Evolutionary conservation across 92 coral and sea anemone species (phyloP), one percentile per base, ranked within the genome.

Genomic region (Zoanthus solanderi): DNA sequence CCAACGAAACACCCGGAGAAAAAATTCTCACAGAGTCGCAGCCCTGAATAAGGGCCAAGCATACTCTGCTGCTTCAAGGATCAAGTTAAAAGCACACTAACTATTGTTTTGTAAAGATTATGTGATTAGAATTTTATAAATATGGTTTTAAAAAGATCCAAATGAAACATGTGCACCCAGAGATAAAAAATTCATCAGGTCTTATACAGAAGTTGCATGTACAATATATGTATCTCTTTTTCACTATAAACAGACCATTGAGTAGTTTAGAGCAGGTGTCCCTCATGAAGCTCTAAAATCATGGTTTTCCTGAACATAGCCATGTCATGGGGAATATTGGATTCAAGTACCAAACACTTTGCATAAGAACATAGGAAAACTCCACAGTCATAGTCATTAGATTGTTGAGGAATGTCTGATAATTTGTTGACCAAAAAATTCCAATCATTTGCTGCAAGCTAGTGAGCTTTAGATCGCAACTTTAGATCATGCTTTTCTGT

Each of bases 341-440:
- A 77, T 74, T 63, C 32, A 31, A 61, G 61, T 13, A 78, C 89
- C 23, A 90, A 67, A 56, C 75, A 48, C 23, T 84, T 90, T 14
- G 89, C 89, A 78, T 90, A 87, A 18, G 79, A 53, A 72, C 88
- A 61, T n/a, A 75, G 30, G 54, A 58, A 90, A 46, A 90, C 90
- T 30, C 93, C 93, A 90, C 86, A 83, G 75, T 91, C 88, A 48
- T 73, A 91, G 16, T 69, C 83, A 63, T 91, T 87, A 10, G 42
- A 37, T 71, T 83, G 88, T 75, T 91, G 93, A 32, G 93, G 93
- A 32, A 91, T 69, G 48, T 91, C 93, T 17, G 72, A 78, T 48
- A 71, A 61, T 75, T 66, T 82, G 80, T 87, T 91, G 67, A 28
- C 46, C 52, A 32, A 11, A 72, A 87, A 91, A 13, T 57, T 60